A percentile compares a stretch with the other conserved stretches of the same genome.
Conservation (phyloP, 2,113 vertebrate genomes). For the Ginglymostoma cirratum region DNA sequence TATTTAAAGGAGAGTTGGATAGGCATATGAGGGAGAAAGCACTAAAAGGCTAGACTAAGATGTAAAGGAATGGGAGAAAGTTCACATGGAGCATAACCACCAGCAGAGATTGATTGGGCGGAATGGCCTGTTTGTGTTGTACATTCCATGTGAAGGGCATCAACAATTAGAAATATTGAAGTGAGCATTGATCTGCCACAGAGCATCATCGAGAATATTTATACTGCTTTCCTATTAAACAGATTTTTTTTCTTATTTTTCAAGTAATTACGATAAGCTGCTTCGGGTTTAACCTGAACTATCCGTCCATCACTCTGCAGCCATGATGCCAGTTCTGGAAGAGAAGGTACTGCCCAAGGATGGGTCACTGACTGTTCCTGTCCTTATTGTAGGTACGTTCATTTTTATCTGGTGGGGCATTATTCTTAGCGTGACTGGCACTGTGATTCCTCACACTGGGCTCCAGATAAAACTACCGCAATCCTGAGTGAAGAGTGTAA, state of each 20-base stretch:
- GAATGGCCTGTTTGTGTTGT: neutral
- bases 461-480: neutral
- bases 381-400: neutral
- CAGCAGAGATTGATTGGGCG: neutral
- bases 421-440: neutral
- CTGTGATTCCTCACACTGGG: neutral
- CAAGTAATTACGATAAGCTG: neutral
- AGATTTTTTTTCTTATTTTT: neutral
- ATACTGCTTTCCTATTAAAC: neutral
- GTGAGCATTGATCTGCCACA: neutral
- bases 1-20: no score
- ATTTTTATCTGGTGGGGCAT: neutral
- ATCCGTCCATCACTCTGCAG: neutral
- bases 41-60: neutral
- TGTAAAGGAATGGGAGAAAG: no score
- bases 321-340: neutral
- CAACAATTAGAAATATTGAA: neutral
- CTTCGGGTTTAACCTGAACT: neutral
- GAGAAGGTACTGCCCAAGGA: neutral
- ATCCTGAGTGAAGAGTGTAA: neutral
- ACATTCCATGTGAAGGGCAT: neutral
- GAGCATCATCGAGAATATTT: neutral
- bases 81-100: neutral
- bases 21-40: neutral
- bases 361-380: slow-evolving; percentile 4